A percentile compares a stretch with the other conserved stretches of the same genome.
phyloP scores from a whole-genome alignment of 2,113 vertebrate species.

The Pangasianodon hypophthalmus region DNA sequence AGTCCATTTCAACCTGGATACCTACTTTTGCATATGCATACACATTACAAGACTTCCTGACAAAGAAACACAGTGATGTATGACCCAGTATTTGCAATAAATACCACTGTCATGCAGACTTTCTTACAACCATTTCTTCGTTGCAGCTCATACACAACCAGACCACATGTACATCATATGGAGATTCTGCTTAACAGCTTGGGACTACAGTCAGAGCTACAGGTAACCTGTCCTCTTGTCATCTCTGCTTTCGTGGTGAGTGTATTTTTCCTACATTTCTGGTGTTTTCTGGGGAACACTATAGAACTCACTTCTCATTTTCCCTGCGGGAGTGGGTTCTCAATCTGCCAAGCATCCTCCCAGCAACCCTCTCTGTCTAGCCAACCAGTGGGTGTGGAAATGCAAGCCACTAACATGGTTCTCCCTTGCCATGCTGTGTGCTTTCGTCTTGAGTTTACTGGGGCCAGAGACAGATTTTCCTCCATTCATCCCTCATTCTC shows the following conservation, averaged over 20 bases:
- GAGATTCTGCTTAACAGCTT: background rate
- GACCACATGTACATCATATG: background rate
- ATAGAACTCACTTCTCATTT: background rate
- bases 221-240: too few species aligned
- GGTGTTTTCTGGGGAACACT: too few species aligned
- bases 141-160: background rate
- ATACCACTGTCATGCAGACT: background rate
- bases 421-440: background rate
- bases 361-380: background rate
- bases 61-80: background rate
- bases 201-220: too few species aligned
- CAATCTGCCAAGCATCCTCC: background rate
- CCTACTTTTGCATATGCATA: background rate
- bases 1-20: background rate
- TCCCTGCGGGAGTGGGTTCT: background rate
- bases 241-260: too few species aligned
- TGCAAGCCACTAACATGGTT: background rate
- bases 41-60: background rate
- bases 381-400: background rate
- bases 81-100: background rate
- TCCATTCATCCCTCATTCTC: background rate
- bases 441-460: background rate
- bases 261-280: too few species aligned
- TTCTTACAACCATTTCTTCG: background rate
- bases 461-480: too few species aligned